Evolutionary conservation across 2,113 vertebrate genomes (phyloP).

Genomic region (Paramormyrops kingsleyae): DNA sequence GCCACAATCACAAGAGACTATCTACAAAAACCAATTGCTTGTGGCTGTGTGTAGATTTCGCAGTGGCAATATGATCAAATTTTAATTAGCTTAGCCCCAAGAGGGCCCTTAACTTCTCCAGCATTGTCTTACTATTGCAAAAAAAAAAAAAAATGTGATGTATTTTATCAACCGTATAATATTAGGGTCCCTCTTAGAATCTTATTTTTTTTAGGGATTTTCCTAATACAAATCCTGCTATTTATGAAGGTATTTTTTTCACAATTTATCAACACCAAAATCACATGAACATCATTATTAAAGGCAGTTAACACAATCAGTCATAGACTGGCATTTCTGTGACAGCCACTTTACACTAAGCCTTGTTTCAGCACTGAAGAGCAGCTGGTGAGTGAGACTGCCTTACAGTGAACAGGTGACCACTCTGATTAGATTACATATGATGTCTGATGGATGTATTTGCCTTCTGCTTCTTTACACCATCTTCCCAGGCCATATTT

Average conservation of each 20-base stretch:
- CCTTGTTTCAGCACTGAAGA: background rate
- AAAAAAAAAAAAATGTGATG: background rate
- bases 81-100: conserved; percentile 4
- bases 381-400: background rate
- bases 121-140: background rate
- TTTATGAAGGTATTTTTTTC: background rate
- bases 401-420: conserved; percentile 26
- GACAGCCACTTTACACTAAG: conserved; percentile 17
- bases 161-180: background rate
- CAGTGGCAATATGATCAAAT: background rate
- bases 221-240: background rate
- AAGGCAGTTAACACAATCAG: conserved; percentile 10
- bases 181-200: background rate
- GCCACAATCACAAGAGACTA: background rate
- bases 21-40: background rate
- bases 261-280: background rate
- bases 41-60: background rate
- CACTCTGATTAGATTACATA: conserved; percentile 31
- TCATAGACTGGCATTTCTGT: conserved; percentile 25
- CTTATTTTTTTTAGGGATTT: background rate
- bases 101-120: background rate
- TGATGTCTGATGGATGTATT: conserved; percentile 39
- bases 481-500: background rate
- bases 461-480: conserved; percentile 2
- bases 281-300: background rate